phyloP scores from a whole-genome alignment of 2,888 invertebrate genomes.

The Griposia aprilina region DNA sequence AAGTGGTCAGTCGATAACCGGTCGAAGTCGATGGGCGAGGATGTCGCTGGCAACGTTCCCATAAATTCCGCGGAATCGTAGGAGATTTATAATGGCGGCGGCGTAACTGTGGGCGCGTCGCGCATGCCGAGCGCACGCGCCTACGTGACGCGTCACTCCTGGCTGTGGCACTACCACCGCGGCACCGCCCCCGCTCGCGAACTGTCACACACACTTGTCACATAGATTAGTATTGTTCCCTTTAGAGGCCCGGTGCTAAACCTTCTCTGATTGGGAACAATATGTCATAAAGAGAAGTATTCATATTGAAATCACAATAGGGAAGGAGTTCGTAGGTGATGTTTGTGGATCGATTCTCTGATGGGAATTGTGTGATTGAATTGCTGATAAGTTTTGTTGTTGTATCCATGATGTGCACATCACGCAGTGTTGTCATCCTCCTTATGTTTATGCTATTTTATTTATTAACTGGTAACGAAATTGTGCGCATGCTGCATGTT shows the following conservation, averaged over 20 bases:
- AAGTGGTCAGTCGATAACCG: slow-evolving; percentile 75
- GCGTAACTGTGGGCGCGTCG: slow-evolving; percentile 78
- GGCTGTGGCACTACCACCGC: slow-evolving; percentile 47
- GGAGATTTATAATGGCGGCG: slow-evolving; percentile 77
- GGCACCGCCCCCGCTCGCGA: slow-evolving; percentile 64
- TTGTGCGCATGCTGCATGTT: slow-evolving; percentile 39
- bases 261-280: slow-evolving; percentile 56
- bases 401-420: slow-evolving; percentile 6
- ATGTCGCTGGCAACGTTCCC: slow-evolving; percentile 79
- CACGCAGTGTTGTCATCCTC: slow-evolving; percentile 19
- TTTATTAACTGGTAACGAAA: slow-evolving; percentile 35
- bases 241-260: slow-evolving; percentile 51
- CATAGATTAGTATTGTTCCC: slow-evolving; percentile 63
- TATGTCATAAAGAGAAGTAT: slow-evolving; percentile 48
- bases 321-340: slow-evolving; percentile 5
- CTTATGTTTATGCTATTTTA: slow-evolving; percentile 32
- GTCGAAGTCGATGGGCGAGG: slow-evolving; percentile 73
- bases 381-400: slow-evolving; percentile 20
- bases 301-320: slow-evolving; percentile 42
- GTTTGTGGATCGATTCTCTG: slow-evolving; percentile 22
- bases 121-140: slow-evolving; percentile 76
- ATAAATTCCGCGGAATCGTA: slow-evolving; percentile 79
- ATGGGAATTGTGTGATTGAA: slow-evolving; percentile 19
- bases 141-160: slow-evolving; percentile 76
- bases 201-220: slow-evolving; percentile 55